Evolutionary conservation across 64 coral and sea anemone species (phyloP).

Genomic region (Dendrophyllia cribrosa): DNA sequence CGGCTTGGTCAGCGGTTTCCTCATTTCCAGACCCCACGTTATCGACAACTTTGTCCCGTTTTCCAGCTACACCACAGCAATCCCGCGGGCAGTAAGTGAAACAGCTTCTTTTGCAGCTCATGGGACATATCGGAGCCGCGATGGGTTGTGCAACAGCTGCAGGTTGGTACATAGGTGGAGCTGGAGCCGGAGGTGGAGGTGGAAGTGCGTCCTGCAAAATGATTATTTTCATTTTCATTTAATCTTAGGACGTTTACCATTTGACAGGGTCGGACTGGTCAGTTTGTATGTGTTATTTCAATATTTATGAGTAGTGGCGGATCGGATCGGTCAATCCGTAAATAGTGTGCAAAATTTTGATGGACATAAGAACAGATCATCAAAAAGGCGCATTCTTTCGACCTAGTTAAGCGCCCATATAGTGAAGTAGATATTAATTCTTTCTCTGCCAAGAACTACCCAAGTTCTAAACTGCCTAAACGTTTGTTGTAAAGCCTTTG

Average conservation of each 20-base stretch:
- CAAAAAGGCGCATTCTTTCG: too few species aligned
- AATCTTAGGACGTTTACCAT: not conserved
- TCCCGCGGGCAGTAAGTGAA: constrained; percentile 66
- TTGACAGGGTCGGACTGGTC: not conserved
- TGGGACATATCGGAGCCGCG: constrained; percentile 22
- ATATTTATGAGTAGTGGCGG: too few species aligned
- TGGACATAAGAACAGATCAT: too few species aligned
- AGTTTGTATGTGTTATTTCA: not conserved
- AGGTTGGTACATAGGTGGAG: constrained; percentile 23
- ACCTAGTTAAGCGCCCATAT: too few species aligned
- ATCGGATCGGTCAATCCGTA: too few species aligned
- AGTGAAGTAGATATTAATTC: too few species aligned
- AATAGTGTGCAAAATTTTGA: too few species aligned
- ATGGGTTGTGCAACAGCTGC: constrained; percentile 6
- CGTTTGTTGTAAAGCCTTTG: too few species aligned
- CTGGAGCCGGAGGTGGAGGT: not conserved
- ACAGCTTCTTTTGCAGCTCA: constrained; percentile 71
- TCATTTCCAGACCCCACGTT: constrained; percentile 37
- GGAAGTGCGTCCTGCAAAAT: not conserved
- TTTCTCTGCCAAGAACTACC: too few species aligned
- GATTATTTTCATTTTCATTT: not conserved
- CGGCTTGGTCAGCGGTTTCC: not conserved
- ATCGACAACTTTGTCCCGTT: constrained; percentile 62
- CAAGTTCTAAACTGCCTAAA: too few species aligned
- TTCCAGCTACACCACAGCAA: constrained; percentile 78